phyloP scores from a whole-genome alignment of 2,113 vertebrate genomes.

The Catagonus wagneri region DNA sequence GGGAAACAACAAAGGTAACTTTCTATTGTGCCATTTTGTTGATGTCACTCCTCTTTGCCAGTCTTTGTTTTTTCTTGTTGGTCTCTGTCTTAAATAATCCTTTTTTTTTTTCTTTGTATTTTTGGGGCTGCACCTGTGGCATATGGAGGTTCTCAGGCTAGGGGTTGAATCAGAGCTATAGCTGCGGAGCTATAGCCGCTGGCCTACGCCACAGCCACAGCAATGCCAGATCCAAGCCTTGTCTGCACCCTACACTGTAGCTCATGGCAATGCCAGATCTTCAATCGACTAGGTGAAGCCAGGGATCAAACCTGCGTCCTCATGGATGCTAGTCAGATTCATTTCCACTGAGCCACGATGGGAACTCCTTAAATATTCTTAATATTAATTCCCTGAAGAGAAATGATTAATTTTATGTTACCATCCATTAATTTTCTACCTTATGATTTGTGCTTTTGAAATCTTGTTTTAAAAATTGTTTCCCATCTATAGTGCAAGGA shows the following conservation, averaged over 20 bases:
- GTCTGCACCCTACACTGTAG: no score
- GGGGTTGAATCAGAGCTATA: neutral
- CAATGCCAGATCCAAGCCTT: no score
- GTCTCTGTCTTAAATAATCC: neutral
- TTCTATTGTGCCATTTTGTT: neutral
- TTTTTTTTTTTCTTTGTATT: neutral
- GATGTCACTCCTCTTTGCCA: neutral
- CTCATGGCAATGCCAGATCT: no score
- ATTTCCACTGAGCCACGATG: neutral
- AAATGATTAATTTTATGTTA: slow-evolving; percentile 32
- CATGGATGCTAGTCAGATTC: no score
- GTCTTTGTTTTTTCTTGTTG: slow-evolving; percentile 28
- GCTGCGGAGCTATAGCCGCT: neutral
- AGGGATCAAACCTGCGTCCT: no score
- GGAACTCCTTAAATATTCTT: slow-evolving; percentile 28
- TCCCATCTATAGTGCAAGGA: neutral
- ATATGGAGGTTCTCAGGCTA: neutral
- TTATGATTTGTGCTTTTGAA: slow-evolving; percentile 20
- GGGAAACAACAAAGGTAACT: neutral
- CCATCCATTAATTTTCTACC: slow-evolving; percentile 22
- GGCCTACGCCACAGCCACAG: neutral
- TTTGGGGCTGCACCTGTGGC: neutral
- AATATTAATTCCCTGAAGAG: neutral
- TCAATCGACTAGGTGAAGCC: no score
- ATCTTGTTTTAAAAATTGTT: slow-evolving; percentile 7